Evolutionary conservation across 2,113 vertebrate genomes (phyloP).

Genomic region (Cynopterus brachyotis): DNA sequence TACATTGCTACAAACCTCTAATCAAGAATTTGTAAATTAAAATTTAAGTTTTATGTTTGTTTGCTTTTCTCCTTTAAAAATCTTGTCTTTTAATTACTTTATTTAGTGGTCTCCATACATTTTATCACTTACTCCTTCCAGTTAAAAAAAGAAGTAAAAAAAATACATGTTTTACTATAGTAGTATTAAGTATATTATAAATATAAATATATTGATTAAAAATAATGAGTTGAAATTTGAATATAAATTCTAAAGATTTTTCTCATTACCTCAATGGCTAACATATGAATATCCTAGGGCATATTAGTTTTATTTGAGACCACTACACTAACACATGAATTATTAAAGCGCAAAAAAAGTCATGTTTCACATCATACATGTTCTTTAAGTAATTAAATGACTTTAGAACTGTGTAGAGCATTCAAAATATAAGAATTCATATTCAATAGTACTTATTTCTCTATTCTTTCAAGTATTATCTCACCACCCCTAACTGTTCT

Average conservation of each 20-base stretch:
- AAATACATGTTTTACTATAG: background rate
- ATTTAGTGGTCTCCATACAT: background rate
- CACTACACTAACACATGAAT: background rate
- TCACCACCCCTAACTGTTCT: accelerated
- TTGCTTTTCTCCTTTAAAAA: background rate
- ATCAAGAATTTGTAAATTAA: background rate
- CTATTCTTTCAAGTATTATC: background rate
- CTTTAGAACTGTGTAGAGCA: background rate
- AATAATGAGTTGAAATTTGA: background rate
- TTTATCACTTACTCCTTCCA: background rate
- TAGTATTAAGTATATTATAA: background rate
- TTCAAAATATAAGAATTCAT: background rate
- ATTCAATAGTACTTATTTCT: background rate
- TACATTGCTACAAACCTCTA: background rate
- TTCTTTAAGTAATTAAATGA: background rate
- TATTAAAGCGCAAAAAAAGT: background rate
- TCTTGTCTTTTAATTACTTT: background rate
- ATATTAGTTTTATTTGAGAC: background rate
- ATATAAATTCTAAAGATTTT: background rate
- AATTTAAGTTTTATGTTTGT: background rate
- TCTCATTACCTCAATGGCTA: background rate
- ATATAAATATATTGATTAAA: background rate
- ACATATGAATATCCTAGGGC: too few species aligned
- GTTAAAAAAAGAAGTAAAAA: background rate
- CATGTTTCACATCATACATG: background rate